These are phyloP conservation scores for Coregonus clupeaformis DNA, from an alignment of 2,113 vertebrate genomes.

Conservation along the genomic window DNA sequence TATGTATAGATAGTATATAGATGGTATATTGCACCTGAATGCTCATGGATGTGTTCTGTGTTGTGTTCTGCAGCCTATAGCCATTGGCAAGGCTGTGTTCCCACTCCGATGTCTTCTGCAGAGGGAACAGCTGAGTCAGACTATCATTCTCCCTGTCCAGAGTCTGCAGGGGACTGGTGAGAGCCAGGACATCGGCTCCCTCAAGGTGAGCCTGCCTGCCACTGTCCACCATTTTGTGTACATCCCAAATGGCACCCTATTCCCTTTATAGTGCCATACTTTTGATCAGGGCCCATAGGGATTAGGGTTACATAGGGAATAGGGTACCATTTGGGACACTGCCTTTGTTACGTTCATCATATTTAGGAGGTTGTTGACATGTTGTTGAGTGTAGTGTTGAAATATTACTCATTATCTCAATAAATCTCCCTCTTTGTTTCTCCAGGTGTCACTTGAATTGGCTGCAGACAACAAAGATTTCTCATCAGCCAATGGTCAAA, in stretches of 20 bases:
- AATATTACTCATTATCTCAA: background rate
- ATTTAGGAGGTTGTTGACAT: background rate
- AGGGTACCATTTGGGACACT: too few relatives aligned
- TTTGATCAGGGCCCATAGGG: too few relatives aligned
- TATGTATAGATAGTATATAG: background rate
- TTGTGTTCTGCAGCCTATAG: slow-evolving; percentile 74
- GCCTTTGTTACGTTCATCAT: background rate
- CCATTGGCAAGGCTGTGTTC: slow-evolving; percentile 77
- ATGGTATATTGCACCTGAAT: background rate
- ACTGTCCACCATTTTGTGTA: background rate
- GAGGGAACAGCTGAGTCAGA: slow-evolving; percentile 72
- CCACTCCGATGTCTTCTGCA: slow-evolving; percentile 76
- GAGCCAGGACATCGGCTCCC: slow-evolving; percentile 73
- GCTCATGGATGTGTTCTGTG: slow-evolving; percentile 3
- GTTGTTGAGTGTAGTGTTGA: background rate
- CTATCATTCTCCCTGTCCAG: slow-evolving; percentile 73
- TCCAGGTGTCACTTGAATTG: slow-evolving; percentile 85
- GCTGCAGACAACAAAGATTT: slow-evolving; percentile 67
- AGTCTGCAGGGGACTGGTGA: slow-evolving; percentile 53
- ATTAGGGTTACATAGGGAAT: too few relatives aligned
- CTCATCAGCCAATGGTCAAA: slow-evolving; percentile 31
- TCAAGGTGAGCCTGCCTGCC: slow-evolving; percentile 76
- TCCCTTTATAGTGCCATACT: too few relatives aligned
- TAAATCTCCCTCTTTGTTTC: slow-evolving; percentile 12
- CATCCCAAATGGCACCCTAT: too few relatives aligned